Conservation (phyloP, 2,113 vertebrate species). For the Dromaius novaehollandiae region DNA sequence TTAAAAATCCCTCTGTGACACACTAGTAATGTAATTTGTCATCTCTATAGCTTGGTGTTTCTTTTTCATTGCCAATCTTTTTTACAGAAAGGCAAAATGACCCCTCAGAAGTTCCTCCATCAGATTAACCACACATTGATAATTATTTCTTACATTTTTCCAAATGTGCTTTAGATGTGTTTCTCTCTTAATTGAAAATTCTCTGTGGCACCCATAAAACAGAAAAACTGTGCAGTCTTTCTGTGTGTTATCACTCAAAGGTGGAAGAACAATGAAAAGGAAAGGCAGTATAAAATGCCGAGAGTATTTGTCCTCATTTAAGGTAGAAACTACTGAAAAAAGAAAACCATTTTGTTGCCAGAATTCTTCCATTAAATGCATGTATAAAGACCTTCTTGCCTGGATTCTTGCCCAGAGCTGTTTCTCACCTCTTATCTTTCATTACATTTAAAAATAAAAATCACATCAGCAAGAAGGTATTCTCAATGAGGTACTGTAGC, state of each 20-base stretch:
- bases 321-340: constrained; percentile 42
- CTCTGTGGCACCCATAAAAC: not conserved
- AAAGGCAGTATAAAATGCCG: not conserved
- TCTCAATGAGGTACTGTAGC: not conserved
- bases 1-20: not conserved
- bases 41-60: not conserved
- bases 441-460: constrained; percentile 70
- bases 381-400: constrained; percentile 9
- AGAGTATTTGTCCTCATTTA: constrained; percentile 13
- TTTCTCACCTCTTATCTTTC: constrained; percentile 45
- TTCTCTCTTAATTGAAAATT: not conserved
- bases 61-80: not conserved
- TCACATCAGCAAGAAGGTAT: constrained; percentile 17
- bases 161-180: not conserved
- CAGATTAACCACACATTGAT: not conserved
- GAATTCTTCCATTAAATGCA: constrained; percentile 39
- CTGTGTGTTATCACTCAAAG: not conserved
- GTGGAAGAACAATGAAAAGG: not conserved
- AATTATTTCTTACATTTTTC: not conserved
- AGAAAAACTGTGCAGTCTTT: not conserved
- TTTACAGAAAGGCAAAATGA: not conserved
- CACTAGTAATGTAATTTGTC: not conserved
- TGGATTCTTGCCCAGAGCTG: constrained; percentile 57
- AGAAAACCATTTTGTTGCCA: constrained; percentile 36
- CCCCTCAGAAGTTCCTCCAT: not conserved